Conservation (phyloP, 2,113 vertebrate genomes). For the Acanthisitta chloris region DNA sequence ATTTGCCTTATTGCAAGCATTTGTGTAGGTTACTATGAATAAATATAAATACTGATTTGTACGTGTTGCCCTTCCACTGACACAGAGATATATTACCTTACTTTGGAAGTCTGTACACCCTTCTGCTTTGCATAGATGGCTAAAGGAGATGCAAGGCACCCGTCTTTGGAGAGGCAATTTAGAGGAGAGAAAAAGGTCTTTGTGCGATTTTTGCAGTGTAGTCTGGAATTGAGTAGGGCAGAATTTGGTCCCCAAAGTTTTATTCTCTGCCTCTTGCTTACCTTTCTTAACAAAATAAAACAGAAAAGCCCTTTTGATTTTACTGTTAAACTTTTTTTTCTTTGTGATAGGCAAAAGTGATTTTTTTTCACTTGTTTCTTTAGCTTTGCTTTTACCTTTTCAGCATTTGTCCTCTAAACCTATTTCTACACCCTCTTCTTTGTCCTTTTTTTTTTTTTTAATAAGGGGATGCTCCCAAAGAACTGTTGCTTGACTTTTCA, state of each 20-base stretch:
- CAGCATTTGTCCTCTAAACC: not conserved
- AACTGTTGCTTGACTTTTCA: not conserved
- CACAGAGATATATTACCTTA: conserved; percentile 63
- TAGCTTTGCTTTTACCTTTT: not conserved
- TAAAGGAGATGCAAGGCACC: conserved; percentile 51
- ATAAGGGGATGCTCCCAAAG: not conserved
- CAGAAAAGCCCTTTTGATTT: not conserved
- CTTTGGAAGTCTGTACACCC: conserved; percentile 57
- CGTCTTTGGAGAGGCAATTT: conserved; percentile 40
- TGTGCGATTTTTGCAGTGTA: not conserved
- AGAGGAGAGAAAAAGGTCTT: conserved; percentile 60
- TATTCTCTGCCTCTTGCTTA: not conserved
- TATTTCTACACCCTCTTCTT: not conserved
- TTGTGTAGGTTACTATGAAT: conserved; percentile 63
- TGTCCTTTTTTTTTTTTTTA: not conserved
- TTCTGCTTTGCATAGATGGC: conserved; percentile 62
- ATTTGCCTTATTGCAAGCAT: conserved; percentile 47
- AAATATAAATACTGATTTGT: conserved; percentile 64
- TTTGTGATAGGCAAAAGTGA: not conserved
- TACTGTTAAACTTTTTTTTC: not conserved
- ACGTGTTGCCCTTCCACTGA: conserved; percentile 57
- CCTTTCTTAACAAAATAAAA: not conserved
- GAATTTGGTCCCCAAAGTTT: not conserved
- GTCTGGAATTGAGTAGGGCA: not conserved
- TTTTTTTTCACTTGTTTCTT: not conserved